phyloP scores from a whole-genome alignment of 2,113 vertebrate genomes.

The Nothocercus julius region DNA sequence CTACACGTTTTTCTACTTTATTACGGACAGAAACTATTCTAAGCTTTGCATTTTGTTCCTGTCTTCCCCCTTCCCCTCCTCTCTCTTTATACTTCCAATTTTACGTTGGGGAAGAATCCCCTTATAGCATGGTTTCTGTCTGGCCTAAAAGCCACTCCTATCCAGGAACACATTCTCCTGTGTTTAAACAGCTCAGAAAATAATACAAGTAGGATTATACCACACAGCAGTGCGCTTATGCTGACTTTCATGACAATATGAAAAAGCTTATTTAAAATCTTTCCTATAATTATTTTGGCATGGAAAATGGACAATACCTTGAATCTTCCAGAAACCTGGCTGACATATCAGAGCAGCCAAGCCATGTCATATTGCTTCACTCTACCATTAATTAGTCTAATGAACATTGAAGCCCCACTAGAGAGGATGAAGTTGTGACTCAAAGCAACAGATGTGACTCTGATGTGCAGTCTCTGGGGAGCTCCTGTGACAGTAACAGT shows the following conservation, averaged over 20 bases:
- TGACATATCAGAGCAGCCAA: background rate
- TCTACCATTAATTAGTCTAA: constrained; percentile 46
- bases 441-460: constrained; percentile 51
- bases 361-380: background rate
- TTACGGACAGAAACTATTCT: background rate
- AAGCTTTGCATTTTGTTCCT: background rate
- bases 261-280: constrained; percentile 2
- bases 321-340: background rate
- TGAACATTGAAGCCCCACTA: constrained; percentile 8
- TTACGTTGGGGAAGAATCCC: background rate
- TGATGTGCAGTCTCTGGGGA: constrained; percentile 42
- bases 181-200: background rate
- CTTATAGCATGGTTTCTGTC: background rate
- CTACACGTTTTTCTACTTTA: background rate
- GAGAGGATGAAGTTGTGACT: constrained; percentile 34
- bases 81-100: background rate
- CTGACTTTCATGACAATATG: background rate
- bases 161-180: background rate
- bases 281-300: background rate
- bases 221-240: background rate
- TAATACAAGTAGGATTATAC: background rate
- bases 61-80: background rate
- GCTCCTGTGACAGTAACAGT: background rate
- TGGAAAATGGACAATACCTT: background rate
- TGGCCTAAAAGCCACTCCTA: background rate